Conservation (phyloP, 2,888 invertebrate genomes). For the Thyatira batis region DNA sequence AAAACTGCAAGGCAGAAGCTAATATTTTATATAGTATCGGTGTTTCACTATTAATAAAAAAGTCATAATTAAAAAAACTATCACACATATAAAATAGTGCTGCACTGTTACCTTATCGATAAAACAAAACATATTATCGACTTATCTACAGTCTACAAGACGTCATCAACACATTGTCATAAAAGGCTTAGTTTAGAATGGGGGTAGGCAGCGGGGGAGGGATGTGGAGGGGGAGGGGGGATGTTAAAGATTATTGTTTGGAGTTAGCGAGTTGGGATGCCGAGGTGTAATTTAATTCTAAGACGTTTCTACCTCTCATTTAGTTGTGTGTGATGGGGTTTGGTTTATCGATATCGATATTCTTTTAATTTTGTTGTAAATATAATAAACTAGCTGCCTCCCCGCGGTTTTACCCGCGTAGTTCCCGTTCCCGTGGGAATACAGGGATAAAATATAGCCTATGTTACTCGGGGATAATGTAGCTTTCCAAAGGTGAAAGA, state of each 20-base stretch:
- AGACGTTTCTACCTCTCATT: conserved; percentile 63
- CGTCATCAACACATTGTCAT: conserved; percentile 55
- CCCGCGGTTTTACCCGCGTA: no score
- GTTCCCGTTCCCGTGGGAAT: no score
- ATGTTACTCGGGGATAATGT: no score
- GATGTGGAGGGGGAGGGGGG: conserved; percentile 29
- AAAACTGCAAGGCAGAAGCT: no score
- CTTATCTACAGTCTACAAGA: conserved; percentile 62
- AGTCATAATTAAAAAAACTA: no score
- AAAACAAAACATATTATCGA: conserved; percentile 50
- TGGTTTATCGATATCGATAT: conserved; percentile 21
- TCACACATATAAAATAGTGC: conserved; percentile 25
- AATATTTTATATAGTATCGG: no score
- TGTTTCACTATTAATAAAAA: no score
- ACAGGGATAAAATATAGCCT: no score
- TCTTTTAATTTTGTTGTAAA: no score
- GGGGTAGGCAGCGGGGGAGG: conserved; percentile 23
- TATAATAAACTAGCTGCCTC: no score
- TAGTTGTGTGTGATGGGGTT: conserved; percentile 37
- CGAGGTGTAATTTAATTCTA: conserved; percentile 77
- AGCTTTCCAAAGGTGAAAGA: no score
- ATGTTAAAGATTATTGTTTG: conserved; percentile 77
- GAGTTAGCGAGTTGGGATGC: conserved; percentile 58
- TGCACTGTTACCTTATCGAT: conserved; percentile 32
- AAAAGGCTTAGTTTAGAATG: conserved; percentile 57